Evolutionary conservation across 1,140 invertebrate genomes (phyloP).

Genomic region (Andrena cerasifolii): DNA sequence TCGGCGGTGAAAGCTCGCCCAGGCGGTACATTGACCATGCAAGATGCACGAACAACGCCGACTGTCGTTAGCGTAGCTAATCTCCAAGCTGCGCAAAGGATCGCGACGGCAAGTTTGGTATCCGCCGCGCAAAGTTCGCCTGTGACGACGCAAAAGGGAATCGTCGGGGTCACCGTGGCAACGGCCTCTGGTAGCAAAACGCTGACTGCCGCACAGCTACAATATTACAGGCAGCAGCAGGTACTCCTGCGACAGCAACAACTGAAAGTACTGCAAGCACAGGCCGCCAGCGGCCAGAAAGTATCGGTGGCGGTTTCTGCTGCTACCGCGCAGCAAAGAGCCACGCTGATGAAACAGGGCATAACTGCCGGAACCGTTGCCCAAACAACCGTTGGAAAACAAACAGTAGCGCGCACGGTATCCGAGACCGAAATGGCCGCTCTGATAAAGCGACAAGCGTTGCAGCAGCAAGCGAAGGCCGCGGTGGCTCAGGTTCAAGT

Average conservation of each 20-base stretch:
- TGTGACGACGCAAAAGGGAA: constrained; percentile 71
- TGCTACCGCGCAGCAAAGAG: constrained; percentile 71
- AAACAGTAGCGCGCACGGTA: constrained; percentile 83
- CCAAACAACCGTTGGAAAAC: constrained; percentile 78
- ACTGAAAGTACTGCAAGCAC: constrained; percentile 75
- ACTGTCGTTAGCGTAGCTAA: constrained; percentile 76
- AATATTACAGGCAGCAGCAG: constrained; percentile 81
- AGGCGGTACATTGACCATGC: constrained; percentile 70
- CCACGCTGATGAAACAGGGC: constrained; percentile 78
- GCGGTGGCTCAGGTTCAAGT: constrained; percentile 81
- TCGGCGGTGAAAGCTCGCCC: constrained; percentile 74
- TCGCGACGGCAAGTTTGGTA: constrained; percentile 74
- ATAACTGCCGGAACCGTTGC: constrained; percentile 78
- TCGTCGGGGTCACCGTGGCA: constrained; percentile 77
- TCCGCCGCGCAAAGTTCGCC: constrained; percentile 72
- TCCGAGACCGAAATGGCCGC: constrained; percentile 88
- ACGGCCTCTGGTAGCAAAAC: constrained; percentile 79
- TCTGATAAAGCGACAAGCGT: constrained; percentile 86
- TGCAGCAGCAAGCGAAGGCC: constrained; percentile 84
- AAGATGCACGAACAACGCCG: constrained; percentile 72
- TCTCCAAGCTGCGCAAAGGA: constrained; percentile 74
- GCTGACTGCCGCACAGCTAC: constrained; percentile 83
- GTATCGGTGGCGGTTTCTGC: constrained; percentile 75
- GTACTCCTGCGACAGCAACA: constrained; percentile 80
- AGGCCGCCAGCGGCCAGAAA: constrained; percentile 74